Conservation (phyloP, 2,113 vertebrate species). For the Cyanocitta stelleri region DNA sequence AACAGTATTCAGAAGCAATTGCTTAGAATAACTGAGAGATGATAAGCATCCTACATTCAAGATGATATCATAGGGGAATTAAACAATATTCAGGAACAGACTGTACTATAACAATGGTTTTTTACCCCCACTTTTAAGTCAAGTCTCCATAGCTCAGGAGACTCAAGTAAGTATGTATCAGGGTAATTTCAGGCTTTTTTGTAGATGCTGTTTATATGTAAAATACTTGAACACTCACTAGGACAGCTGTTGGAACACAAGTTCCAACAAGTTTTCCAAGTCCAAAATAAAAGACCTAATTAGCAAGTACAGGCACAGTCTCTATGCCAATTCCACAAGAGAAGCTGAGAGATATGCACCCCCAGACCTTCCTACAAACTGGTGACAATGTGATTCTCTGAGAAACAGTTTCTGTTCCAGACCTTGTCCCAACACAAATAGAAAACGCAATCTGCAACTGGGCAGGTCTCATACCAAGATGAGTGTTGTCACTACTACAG, state of each 20-base stretch:
- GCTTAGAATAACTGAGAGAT: background rate
- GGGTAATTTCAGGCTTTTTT: background rate
- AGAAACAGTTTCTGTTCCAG: background rate
- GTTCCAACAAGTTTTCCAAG: background rate
- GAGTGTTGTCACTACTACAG: background rate
- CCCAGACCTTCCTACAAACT: background rate
- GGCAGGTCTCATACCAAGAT: background rate
- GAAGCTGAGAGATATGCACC: background rate
- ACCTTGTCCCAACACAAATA: background rate
- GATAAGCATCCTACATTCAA: background rate
- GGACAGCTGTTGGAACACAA: background rate
- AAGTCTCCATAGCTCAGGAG: background rate
- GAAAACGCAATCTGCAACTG: background rate
- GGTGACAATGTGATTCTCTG: background rate
- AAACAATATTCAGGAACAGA: background rate
- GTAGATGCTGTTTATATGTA: background rate
- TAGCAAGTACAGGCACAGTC: background rate
- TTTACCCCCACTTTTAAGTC: fast-evolving
- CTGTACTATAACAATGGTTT: background rate
- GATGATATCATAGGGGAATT: background rate
- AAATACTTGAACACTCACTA: background rate
- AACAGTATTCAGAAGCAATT: background rate
- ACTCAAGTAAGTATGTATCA: background rate
- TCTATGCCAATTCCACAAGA: background rate
- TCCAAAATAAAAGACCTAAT: background rate